Evolutionary conservation across 2,113 vertebrate genomes (phyloP), one percentile per base, ranked within the genome.

Genomic region (Dryoscopus gambensis): DNA sequence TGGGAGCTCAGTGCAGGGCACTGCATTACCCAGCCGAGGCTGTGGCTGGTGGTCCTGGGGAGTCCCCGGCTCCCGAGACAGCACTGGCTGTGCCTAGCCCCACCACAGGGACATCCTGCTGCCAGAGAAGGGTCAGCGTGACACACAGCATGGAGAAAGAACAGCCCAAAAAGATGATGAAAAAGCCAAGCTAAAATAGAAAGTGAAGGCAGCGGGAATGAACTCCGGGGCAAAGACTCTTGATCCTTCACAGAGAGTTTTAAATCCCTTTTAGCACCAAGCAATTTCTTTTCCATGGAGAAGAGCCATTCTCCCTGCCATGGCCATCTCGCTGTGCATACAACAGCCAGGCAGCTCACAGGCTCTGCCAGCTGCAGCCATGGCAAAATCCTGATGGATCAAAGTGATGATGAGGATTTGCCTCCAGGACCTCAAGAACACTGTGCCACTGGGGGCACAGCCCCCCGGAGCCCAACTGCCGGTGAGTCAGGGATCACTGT

Each of bases 181-280:
- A 84, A 94, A 84, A 77, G 46, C 46, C 49, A 69, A 70, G 76
- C 50, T 59, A 39, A 73, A 92, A 77, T 16, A 80, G 78, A 75
- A 90, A 44, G 75, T 15, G 1, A 83, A 80, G 60, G 82, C 87
- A 94, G 53, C 2, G 7, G 63, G 85, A 69, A 70, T 25, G 55
- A 64, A 94, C 92, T 95, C 65, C 8, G 1, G 92, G 93, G 83
- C 86, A 80, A 70, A 64, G 79, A 55, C 82, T 65, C 73, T 73
- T 88, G 92, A 96, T 95, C 94, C 94, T 59, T 93, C 91, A 57
- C 57, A 13, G 47, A 74, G 81, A 74, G 85, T 92, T 78, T 95
- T 83, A 55, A 85, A 95, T 97, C 96, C 87, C 83, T 92, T 73
- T 97, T 56, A 94, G 95, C 21, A 39, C 11, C 6, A 8, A 84